Conservation (phyloP, 2,113 vertebrate species). For the Himantopus leucocephalus region DNA sequence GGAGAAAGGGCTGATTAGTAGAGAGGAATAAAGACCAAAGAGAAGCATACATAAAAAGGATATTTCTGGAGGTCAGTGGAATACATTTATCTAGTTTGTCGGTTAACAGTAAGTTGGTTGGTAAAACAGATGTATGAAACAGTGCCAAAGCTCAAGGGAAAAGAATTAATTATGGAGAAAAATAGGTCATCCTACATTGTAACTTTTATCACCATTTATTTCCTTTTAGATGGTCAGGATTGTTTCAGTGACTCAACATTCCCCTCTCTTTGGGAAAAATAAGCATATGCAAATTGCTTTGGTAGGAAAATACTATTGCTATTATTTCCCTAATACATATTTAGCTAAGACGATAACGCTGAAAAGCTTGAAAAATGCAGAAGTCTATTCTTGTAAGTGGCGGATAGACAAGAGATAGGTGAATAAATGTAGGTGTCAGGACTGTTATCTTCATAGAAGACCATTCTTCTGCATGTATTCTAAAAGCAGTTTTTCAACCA, state of each 20-base stretch:
- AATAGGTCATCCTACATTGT: neutral
- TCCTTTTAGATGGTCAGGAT: neutral
- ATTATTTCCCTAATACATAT: neutral
- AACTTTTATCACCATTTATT: neutral
- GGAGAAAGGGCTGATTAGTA: neutral
- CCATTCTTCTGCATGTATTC: neutral
- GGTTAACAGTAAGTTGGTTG: neutral
- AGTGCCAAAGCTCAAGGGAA: neutral
- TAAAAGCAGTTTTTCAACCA: neutral
- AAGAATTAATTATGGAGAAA: neutral
- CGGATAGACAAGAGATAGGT: neutral
- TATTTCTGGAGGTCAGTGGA: neutral
- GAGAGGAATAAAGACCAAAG: neutral
- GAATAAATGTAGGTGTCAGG: neutral
- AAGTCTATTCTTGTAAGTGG: neutral
- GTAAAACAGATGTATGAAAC: neutral
- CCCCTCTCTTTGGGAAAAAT: neutral
- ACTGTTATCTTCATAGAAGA: neutral
- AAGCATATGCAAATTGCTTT: neutral
- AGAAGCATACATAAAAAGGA: neutral
- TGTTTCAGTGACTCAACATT: neutral
- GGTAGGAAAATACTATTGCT: neutral
- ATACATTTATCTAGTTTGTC: neutral
- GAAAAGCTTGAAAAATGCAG: neutral
- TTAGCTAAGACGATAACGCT: neutral